phyloP scores from a whole-genome alignment of 2,888 invertebrate genomes.

The Drosophila suboccidentalis region DNA sequence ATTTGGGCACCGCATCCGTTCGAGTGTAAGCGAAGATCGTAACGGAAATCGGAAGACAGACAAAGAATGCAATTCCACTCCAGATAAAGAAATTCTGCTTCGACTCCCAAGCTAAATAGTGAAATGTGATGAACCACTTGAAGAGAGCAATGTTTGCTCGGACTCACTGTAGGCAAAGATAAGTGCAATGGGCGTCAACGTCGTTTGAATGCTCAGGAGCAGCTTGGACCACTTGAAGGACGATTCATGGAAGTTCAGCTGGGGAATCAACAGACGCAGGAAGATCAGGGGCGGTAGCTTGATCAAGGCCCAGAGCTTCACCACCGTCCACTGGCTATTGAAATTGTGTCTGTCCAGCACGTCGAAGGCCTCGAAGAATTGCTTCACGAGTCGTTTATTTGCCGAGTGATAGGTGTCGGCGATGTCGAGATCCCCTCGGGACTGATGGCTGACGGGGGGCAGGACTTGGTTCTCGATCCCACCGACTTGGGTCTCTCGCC shows the following conservation, averaged over 20 bases:
- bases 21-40: conserved; percentile 10
- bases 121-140: background rate
- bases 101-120: background rate
- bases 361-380: conserved; percentile 35
- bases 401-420: background rate
- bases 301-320: conserved; percentile 41
- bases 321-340: conserved; percentile 31
- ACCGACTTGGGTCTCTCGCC: background rate
- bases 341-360: conserved; percentile 17
- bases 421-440: background rate
- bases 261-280: conserved; percentile 42
- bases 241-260: conserved; percentile 3
- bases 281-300: conserved; percentile 24
- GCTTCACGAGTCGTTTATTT: conserved; percentile 16
- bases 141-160: background rate
- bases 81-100: background rate
- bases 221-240: conserved; percentile 42
- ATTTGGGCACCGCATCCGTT: conserved; percentile 37
- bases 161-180: conserved; percentile 11
- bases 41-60: conserved; percentile 1
- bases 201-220: conserved; percentile 38
- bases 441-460: background rate
- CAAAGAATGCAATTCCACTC: background rate
- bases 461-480: conserved; percentile 2
- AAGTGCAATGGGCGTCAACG: conserved; percentile 21